Evolutionary conservation across 1,140 invertebrate species (phyloP).

Genomic region (Zaprionus ghesquierei): DNA sequence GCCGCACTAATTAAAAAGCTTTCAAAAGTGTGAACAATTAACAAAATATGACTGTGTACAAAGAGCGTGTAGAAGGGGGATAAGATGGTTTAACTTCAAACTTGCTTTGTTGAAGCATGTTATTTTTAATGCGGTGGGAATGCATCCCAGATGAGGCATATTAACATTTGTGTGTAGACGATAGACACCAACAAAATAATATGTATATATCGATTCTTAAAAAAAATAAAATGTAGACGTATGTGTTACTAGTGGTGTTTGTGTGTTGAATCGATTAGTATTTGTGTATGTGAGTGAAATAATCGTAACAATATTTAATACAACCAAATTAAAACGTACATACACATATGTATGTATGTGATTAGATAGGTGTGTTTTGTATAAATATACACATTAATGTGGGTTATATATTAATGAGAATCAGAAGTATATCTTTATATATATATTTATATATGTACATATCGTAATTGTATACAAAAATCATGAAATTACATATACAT

Average conservation of each 20-base stretch:
- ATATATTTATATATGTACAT: conserved; percentile 1
- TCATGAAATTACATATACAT: conserved; percentile 30
- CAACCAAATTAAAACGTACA: conserved; percentile 13
- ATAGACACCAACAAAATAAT: conserved; percentile 19
- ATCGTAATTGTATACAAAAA: conserved; percentile 16
- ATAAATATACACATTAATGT: conserved; percentile 24
- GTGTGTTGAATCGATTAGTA: conserved; percentile 78
- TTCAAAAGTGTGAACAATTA: conserved; percentile 3
- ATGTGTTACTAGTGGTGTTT: conserved; percentile 9
- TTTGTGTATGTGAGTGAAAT: conserved; percentile 46
- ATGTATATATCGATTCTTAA: neutral
- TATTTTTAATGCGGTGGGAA: neutral
- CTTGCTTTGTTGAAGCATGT: neutral
- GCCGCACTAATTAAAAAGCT: conserved; percentile 20
- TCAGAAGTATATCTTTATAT: conserved; percentile 43
- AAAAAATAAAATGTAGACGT: neutral
- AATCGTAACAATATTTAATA: conserved; percentile 5
- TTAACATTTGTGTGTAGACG: neutral
- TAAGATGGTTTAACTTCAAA: neutral
- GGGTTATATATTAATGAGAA: conserved; percentile 46
- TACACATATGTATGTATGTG: conserved; percentile 12
- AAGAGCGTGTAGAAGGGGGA: conserved; percentile 11
- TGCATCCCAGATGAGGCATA: neutral
- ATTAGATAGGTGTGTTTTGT: conserved; percentile 27
- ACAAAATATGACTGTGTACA: conserved; percentile 2